These are phyloP conservation scores for Melanargia galathea DNA, from an alignment of 2,888 invertebrate genomes.

Conservation along the genomic window DNA sequence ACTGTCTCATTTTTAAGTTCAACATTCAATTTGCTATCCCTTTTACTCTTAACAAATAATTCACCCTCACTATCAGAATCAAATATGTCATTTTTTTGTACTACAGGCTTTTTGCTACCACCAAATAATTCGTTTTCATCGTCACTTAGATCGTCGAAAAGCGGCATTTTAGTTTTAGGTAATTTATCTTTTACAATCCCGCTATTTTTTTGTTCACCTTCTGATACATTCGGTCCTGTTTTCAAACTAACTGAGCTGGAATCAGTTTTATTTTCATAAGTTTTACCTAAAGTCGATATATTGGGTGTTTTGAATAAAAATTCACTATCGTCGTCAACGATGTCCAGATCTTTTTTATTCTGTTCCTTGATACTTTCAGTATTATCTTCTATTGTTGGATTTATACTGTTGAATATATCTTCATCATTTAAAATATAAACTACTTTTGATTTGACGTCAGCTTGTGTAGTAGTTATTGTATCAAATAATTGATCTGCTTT, in stretches of 20 bases:
- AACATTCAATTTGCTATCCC: slow-evolving; percentile 27
- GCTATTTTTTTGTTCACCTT: slow-evolving; percentile 20
- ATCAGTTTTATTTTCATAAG: slow-evolving; percentile 24
- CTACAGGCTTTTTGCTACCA: slow-evolving; percentile 49
- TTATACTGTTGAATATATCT: slow-evolving; percentile 60
- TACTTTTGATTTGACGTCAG: slow-evolving; percentile 59
- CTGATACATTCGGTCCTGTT: slow-evolving; percentile 18
- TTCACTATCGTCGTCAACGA: slow-evolving; percentile 42
- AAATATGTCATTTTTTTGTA: slow-evolving; percentile 47
- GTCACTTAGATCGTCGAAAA: slow-evolving; percentile 63
- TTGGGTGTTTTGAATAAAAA: slow-evolving; percentile 40
- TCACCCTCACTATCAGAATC: slow-evolving; percentile 70
- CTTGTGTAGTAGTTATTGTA: slow-evolving; percentile 22
- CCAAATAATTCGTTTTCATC: slow-evolving; percentile 63
- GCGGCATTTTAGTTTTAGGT: slow-evolving; percentile 44
- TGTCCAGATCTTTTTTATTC: slow-evolving; percentile 31
- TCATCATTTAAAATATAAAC: slow-evolving; percentile 72
- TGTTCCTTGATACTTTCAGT: slow-evolving; percentile 23
- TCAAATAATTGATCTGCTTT: slow-evolving; percentile 1
- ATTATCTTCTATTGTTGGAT: slow-evolving; percentile 26
- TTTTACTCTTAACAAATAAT: slow-evolving; percentile 52
- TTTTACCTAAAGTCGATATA: slow-evolving; percentile 29
- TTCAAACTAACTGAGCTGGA: not conserved
- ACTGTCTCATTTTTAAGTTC: slow-evolving; percentile 41
- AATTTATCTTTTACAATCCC: slow-evolving; percentile 25